These are phyloP conservation scores for Chlamydotis undulata DNA, from an alignment of 2,113 vertebrate genomes.

Conservation along the genomic window DNA sequence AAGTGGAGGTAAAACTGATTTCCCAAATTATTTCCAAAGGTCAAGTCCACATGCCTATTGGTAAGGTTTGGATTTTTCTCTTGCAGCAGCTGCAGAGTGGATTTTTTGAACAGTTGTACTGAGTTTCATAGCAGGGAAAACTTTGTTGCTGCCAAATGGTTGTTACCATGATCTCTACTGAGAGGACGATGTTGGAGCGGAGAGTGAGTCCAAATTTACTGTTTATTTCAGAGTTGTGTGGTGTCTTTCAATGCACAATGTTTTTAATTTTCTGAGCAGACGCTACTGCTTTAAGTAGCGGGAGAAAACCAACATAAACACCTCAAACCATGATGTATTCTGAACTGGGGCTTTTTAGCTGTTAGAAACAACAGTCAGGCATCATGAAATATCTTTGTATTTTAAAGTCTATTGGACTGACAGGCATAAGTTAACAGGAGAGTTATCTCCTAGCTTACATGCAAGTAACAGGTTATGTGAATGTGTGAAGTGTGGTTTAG, in stretches of 20 bases:
- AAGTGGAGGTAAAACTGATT: not conserved
- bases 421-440: not conserved
- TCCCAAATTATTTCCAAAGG: not conserved
- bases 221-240: not conserved
- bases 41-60: not conserved
- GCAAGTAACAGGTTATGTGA: not conserved
- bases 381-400: not conserved
- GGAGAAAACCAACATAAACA: not conserved
- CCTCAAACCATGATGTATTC: not conserved
- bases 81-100: not conserved
- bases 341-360: not conserved
- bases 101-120: not conserved
- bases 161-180: not conserved
- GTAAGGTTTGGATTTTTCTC: conserved; percentile 4
- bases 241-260: not conserved
- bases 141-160: not conserved
- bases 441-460: not conserved
- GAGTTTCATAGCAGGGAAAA: not conserved
- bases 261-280: not conserved
- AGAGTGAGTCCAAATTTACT: not conserved
- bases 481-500: not conserved
- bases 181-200: not conserved
- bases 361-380: not conserved
- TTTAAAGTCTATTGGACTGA: not conserved
- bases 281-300: not conserved